Conservation (phyloP, 2,888 invertebrate species). For the Spilosoma lubricipeda region DNA sequence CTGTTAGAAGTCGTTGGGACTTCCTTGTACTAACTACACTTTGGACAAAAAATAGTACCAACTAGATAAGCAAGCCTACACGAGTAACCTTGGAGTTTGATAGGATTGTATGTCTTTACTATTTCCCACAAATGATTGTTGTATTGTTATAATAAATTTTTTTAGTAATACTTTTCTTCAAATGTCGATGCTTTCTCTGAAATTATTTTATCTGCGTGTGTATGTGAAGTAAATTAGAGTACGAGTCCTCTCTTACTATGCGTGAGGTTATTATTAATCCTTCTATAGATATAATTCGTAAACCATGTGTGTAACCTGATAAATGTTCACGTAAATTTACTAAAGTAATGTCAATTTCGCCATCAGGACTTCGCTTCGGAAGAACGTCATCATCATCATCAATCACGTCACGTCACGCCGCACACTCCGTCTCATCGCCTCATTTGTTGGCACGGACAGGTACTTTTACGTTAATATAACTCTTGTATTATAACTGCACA, state of each 20-base stretch:
- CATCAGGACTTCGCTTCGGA: conserved; percentile 42
- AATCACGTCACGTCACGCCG: conserved; percentile 69
- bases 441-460: conserved; percentile 60
- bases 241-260: neutral
- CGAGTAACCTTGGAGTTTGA: neutral
- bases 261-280: too few species aligned
- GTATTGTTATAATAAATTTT: neutral
- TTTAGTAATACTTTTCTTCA: neutral
- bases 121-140: neutral
- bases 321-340: neutral
- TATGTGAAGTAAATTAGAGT: too few species aligned
- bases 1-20: neutral
- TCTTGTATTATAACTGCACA: conserved; percentile 42
- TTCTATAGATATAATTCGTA: neutral
- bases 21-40: neutral
- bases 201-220: too few species aligned
- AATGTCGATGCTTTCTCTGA: too few species aligned
- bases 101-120: too few species aligned
- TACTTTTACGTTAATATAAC: conserved; percentile 45
- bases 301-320: neutral
- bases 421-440: conserved; percentile 61
- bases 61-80: neutral
- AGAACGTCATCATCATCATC: conserved; percentile 69
- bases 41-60: neutral
- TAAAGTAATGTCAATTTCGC: conserved; percentile 25